Percentiles rank a stretch among this genome's conserved stretches.
Conservation (phyloP, 2,888 invertebrate genomes). For the Ophion costatus region DNA sequence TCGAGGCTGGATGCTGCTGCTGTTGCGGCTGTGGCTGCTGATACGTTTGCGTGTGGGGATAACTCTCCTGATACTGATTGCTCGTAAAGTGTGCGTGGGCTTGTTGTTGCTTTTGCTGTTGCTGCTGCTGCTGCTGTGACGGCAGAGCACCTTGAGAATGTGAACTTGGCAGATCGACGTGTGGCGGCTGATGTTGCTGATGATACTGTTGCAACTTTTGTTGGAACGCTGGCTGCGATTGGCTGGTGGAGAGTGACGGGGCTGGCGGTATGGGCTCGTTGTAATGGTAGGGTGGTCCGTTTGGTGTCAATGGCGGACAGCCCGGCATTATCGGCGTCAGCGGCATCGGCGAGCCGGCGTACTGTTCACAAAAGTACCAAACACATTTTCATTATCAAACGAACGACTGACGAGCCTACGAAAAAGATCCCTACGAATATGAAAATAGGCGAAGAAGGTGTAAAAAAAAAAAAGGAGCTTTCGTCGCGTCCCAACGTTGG, state of each 20-base stretch:
- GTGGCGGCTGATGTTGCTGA: constrained; percentile 80
- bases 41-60: constrained; percentile 84
- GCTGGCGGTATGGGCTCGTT: constrained; percentile 85
- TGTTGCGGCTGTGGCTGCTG: constrained; percentile 82
- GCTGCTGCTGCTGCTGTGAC: constrained; percentile 69
- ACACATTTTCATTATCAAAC: too few relatives aligned
- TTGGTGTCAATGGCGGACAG: constrained; percentile 81
- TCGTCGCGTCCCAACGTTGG: too few relatives aligned
- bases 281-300: constrained; percentile 85
- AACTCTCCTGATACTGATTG: constrained; percentile 84
- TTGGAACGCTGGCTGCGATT: constrained; percentile 82
- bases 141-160: constrained; percentile 78
- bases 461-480: background rate
- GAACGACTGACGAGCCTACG: too few relatives aligned
- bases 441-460: background rate
- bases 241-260: constrained; percentile 80
- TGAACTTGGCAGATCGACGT: constrained; percentile 81
- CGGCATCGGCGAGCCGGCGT: constrained; percentile 82
- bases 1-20: constrained; percentile 77
- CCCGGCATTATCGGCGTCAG: constrained; percentile 82
- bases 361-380: constrained; percentile 68
- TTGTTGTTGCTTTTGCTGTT: constrained; percentile 78
- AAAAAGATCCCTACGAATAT: too few relatives aligned
- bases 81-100: constrained; percentile 80
- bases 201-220: constrained; percentile 80